Base-by-base conservation (phyloP, 2,797 vertebrate genomes). In the Anomalospiza imberbis region DNA sequence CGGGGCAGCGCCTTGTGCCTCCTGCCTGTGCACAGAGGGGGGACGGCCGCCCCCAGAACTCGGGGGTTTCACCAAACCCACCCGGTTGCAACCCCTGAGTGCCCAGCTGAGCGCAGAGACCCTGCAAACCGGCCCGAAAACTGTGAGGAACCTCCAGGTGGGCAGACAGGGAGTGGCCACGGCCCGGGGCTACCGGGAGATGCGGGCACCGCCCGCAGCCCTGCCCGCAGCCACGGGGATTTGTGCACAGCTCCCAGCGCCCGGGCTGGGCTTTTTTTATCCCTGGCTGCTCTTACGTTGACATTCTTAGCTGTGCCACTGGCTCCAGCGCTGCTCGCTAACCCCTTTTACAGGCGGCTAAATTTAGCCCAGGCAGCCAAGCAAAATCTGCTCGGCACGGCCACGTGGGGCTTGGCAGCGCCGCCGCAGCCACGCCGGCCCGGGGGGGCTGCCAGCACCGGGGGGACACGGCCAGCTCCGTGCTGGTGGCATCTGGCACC, bases 331-430 rank as follows among this genome's bases (percentile, higher is more conserved):
- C 92, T 57, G 94, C 94, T 95, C 25, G 62, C 93, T 95, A 96
- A 95, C 96, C 96, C 95, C 95, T 93, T 91, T 96, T 85, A 82
- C 96, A 94, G 91, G 95, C 83, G 74, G 93, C 94, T 96, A 96
- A 96, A 96, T 95, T 95, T 96, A 96, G 95, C 92, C 67, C 86
- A 88, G 73, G 93, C 96, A 96, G 95, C 94, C 70, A 57, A 96
- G 96, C 93, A 89, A 93, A 96, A 95, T 86, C 94, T 93, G 95
- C 91, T 96, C 17, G 28, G 89, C 82, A 9, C 82, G 91, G 85
- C 93, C 94, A 92, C 93, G 82, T 85, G 85, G 82, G 79, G 74
- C 71, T 90, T 10, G 18, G 77, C 89, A 75, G 83, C 13, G 1
- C 65, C 58, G 48, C 91, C 3, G 67, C 91, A 89, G 77, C 55